Evolutionary conservation across 2,113 vertebrate genomes (phyloP).

Genomic region (cattle (Bos taurus)): ARS-UCD2.0 NC_037334.1:38151001-38151500

Average conservation of each 20-base stretch:
- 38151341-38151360: background rate
- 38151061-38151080: fast-evolving
- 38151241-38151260: background rate
- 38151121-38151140: background rate
- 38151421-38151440: background rate
- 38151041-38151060: background rate
- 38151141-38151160: fast-evolving
- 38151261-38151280: background rate
- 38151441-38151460: background rate
- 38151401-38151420: background rate
- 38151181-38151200: background rate
- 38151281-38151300: background rate
- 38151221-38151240: background rate
- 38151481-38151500: background rate
- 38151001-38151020: background rate
- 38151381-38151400: background rate
- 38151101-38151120: background rate
- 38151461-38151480: background rate
- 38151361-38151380: background rate
- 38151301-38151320: background rate
- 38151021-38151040: background rate
- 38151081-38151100: background rate
- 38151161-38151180: background rate
- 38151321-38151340: background rate
- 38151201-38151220: background rate